phyloP scores from a whole-genome alignment of 2,113 vertebrate genomes.

The Candoia aspera region DNA sequence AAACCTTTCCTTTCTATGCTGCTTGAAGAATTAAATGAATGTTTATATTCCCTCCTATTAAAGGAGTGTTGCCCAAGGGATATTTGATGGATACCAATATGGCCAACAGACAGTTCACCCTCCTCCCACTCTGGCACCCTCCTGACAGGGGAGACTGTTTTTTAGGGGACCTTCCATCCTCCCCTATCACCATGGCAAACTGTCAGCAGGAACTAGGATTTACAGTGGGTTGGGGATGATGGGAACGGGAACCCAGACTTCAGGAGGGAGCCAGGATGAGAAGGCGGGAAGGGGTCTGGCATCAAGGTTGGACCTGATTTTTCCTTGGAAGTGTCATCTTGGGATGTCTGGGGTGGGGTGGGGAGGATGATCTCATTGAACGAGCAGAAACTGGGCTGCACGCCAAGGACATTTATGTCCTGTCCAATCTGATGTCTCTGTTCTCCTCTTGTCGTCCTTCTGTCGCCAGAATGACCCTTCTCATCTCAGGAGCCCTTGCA shows the following conservation, averaged over 20 bases:
- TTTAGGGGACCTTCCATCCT: background rate
- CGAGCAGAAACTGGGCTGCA: background rate
- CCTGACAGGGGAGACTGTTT: background rate
- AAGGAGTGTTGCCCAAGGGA: background rate
- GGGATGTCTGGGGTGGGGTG: too few species aligned
- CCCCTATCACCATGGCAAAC: background rate
- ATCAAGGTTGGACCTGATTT: background rate
- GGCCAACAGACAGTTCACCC: background rate
- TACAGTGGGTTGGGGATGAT: background rate
- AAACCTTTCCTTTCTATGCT: background rate
- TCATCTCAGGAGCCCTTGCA: background rate
- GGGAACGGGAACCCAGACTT: background rate
- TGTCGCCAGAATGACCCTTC: background rate
- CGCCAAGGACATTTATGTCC: background rate
- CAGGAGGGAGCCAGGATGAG: background rate
- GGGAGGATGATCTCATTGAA: background rate
- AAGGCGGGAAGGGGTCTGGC: background rate
- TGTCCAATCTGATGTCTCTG: background rate
- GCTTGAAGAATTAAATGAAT: background rate
- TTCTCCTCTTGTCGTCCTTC: background rate
- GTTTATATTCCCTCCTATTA: background rate
- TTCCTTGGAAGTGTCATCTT: background rate
- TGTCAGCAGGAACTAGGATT: background rate
- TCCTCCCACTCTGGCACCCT: too few species aligned
- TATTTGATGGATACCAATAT: background rate